Evolutionary conservation across 2,797 vertebrate genomes (phyloP).

Genomic region (Morelia viridis): DNA sequence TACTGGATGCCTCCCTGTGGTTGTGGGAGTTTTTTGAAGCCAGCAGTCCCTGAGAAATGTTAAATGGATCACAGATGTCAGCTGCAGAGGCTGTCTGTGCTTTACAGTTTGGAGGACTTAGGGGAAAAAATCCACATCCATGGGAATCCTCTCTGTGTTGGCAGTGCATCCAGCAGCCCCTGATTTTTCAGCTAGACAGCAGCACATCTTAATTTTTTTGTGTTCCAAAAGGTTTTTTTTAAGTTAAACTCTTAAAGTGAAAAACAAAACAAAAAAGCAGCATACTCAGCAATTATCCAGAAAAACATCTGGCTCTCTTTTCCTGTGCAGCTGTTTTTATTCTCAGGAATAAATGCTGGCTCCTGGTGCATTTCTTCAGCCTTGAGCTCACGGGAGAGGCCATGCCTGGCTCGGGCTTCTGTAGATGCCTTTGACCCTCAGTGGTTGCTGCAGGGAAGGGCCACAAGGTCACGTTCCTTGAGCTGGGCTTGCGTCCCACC

Average conservation of each 20-base stretch:
- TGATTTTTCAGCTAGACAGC: conserved; percentile 56
- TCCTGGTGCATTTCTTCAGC: conserved; percentile 48
- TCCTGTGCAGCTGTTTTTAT: conserved; percentile 61
- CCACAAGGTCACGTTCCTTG: not conserved
- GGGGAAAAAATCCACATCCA: conserved; percentile 49
- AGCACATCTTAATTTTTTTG: conserved; percentile 28
- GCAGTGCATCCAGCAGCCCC: conserved; percentile 43
- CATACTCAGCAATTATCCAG: conserved; percentile 35
- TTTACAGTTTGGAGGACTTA: conserved; percentile 50
- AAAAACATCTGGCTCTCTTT: conserved; percentile 57
- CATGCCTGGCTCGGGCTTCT: not conserved
- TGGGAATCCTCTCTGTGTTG: conserved; percentile 52
- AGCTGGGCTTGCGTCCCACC: not conserved
- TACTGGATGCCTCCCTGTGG: not conserved
- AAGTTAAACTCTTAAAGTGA: conserved; percentile 31
- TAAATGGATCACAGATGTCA: conserved; percentile 48
- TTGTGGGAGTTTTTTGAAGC: conserved; percentile 16
- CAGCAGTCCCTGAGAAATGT: not conserved
- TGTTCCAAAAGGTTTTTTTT: conserved; percentile 51
- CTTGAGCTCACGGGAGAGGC: not conserved
- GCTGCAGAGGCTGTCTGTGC: conserved; percentile 29
- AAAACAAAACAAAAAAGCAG: not conserved
- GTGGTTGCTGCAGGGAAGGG: not conserved
- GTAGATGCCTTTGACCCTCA: not conserved
- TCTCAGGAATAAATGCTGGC: conserved; percentile 55